A percentile compares a stretch with the other conserved stretches of the same genome.
Conservation (phyloP, 1,140 invertebrate genomes). For the Leguminivora glycinivorella region DNA sequence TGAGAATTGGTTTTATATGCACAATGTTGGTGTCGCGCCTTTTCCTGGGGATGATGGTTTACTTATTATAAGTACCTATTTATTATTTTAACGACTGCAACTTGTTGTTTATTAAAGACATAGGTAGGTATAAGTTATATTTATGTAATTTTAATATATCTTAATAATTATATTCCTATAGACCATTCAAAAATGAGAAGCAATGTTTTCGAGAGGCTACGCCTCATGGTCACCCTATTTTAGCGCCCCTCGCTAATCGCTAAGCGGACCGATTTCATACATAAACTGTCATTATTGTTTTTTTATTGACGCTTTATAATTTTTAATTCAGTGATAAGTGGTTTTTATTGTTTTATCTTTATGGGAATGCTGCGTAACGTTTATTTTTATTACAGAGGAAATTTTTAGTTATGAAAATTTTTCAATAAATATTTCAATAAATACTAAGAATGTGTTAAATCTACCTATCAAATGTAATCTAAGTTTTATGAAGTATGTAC, state of each 20-base stretch:
- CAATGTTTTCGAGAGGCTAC: not conserved
- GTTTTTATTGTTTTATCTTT: slow-evolving; percentile 12
- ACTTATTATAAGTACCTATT: too few species aligned
- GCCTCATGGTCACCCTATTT: slow-evolving; percentile 30
- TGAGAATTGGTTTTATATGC: too few species aligned
- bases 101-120: too few species aligned
- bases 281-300: slow-evolving; percentile 68
- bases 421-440: too few species aligned
- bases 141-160: not conserved
- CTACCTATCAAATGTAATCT: too few species aligned
- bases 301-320: slow-evolving; percentile 62
- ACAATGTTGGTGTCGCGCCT: too few species aligned
- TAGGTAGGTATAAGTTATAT: too few species aligned
- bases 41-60: too few species aligned
- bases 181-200: not conserved
- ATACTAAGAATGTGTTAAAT: not conserved
- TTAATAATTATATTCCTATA: too few species aligned
- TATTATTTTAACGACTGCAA: too few species aligned
- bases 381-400: not conserved
- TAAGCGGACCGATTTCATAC: slow-evolving; percentile 51
- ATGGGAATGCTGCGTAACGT: not conserved
- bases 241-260: slow-evolving; percentile 51
- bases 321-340: slow-evolving; percentile 40
- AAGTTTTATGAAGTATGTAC: too few species aligned
- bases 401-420: too few species aligned